These are phyloP conservation scores for Halocynthia aurantium DNA, from an alignment of 23 tunicate genomes.

Conservation along the genomic window DNA sequence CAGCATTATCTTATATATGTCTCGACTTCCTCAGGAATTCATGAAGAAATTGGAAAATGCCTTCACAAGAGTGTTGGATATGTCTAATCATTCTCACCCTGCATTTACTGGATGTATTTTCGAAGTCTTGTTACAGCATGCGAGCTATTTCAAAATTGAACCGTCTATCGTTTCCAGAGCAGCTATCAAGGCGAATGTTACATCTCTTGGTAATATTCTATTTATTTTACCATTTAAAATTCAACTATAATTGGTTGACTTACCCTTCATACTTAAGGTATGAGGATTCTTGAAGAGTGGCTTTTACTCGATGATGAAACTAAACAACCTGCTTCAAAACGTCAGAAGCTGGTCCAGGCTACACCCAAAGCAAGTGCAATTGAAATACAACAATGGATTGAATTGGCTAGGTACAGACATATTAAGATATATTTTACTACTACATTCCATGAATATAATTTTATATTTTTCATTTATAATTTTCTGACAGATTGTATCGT, in stretches of 20 bases:
- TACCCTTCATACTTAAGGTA: background rate
- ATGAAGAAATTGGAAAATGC: too few species aligned
- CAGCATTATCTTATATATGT: too few species aligned
- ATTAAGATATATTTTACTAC: background rate
- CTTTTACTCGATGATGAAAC: background rate
- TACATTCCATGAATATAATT: background rate
- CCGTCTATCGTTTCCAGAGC: constrained; percentile 6
- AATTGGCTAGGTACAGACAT: constrained; percentile 40
- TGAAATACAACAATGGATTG: constrained; percentile 40
- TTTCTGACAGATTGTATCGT: constrained; percentile 49
- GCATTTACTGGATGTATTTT: constrained; percentile 12
- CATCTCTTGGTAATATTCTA: background rate
- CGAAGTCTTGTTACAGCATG: background rate
- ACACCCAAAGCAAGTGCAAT: background rate
- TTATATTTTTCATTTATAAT: too few species aligned
- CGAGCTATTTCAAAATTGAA: background rate
- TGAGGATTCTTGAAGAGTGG: constrained; percentile 15
- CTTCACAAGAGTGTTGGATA: background rate
- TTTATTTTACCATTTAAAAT: background rate
- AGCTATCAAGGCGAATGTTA: constrained; percentile 7
- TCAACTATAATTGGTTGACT: background rate
- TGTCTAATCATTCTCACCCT: constrained; percentile 11
- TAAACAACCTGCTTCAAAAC: constrained; percentile 1
- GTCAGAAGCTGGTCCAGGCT: background rate
- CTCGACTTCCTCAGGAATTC: too few species aligned